Evolutionary conservation across 1,140 invertebrate genomes (phyloP).

Genomic region (Anastrepha ludens): DNA sequence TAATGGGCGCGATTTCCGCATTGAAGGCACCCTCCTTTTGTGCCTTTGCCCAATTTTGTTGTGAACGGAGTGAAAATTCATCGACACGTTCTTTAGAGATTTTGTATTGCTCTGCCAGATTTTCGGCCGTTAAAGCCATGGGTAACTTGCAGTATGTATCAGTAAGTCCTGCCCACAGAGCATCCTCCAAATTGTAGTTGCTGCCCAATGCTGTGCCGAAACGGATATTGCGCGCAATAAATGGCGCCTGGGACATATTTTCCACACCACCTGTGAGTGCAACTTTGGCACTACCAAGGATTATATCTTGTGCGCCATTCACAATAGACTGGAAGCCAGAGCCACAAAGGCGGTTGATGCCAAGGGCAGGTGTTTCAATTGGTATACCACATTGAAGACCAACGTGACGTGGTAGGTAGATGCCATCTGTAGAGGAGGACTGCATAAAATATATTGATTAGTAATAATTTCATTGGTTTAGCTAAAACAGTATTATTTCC

Average conservation of each 20-base stretch:
- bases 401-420: conserved; percentile 91
- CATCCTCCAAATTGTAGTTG: conserved; percentile 90
- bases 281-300: conserved; percentile 89
- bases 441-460: conserved; percentile 48
- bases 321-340: conserved; percentile 97
- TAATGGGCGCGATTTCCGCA: conserved; percentile 91
- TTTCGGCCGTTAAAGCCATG: conserved; percentile 99
- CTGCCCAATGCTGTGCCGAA: conserved; percentile 92
- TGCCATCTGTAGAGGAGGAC: conserved; percentile 84
- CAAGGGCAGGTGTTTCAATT: conserved; percentile 85
- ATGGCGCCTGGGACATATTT: conserved; percentile 97
- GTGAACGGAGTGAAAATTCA: conserved; percentile 90
- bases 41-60: conserved; percentile 88
- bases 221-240: conserved; percentile 89
- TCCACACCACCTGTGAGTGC: conserved; percentile 94
- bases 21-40: conserved; percentile 92
- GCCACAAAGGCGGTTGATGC: conserved; percentile 92
- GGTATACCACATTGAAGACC: conserved; percentile 90
- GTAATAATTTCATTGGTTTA: too few relatives aligned
- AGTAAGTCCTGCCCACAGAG: conserved; percentile 92
- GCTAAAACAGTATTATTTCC: too few relatives aligned
- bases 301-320: conserved; percentile 93
- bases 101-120: conserved; percentile 93
- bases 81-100: conserved; percentile 92
- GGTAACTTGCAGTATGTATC: conserved; percentile 93